These are phyloP conservation scores for Myotis pilosus DNA, from an alignment of 2,797 vertebrate species.

Conservation along the genomic window DNA sequence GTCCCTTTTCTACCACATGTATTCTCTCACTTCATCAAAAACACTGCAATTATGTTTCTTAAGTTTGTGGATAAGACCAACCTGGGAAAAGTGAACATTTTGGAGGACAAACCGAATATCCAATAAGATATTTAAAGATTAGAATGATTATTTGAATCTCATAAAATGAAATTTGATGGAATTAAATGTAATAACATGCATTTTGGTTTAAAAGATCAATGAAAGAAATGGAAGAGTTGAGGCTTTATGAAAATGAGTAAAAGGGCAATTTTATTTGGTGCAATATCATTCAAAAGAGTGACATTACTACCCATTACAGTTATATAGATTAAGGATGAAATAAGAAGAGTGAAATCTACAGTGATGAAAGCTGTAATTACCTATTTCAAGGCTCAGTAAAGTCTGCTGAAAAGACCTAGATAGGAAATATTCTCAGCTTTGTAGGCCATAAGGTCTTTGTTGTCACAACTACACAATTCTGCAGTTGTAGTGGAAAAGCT, in stretches of 20 bases:
- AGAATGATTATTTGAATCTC: background rate
- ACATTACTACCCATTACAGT: background rate
- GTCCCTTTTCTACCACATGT: background rate
- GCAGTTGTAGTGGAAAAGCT: background rate
- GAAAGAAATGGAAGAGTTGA: background rate
- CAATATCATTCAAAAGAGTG: background rate
- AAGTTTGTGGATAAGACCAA: background rate
- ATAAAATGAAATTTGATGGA: background rate
- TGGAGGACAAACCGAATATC: background rate
- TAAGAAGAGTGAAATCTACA: background rate
- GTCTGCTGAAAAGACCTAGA: background rate
- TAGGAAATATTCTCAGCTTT: background rate
- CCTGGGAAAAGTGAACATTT: background rate
- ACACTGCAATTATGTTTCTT: background rate
- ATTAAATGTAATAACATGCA: background rate
- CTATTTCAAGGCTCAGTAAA: background rate
- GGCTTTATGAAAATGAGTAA: background rate
- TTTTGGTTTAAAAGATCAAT: background rate
- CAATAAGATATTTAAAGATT: background rate
- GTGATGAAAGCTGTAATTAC: background rate
- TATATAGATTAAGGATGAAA: background rate
- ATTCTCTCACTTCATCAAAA: background rate
- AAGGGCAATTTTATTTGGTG: background rate
- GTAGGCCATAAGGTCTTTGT: background rate
- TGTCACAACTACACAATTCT: background rate